A percentile compares a stretch with the other conserved stretches of the same genome.
These are phyloP conservation scores for Pasiphila rectangulata DNA, from an alignment of 2,888 invertebrate genomes.

Conservation along the genomic window DNA sequence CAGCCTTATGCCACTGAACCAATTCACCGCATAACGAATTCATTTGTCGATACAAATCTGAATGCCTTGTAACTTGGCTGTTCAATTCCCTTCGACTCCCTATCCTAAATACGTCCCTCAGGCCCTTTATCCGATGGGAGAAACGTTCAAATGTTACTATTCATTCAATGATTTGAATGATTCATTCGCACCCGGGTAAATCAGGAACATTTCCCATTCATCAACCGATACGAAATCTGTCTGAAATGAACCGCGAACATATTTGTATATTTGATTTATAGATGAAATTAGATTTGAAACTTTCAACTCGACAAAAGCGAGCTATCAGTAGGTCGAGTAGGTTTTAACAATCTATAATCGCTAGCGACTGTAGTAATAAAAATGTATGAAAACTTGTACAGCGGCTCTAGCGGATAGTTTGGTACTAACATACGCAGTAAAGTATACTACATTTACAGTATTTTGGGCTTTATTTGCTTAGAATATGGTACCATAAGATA, in stretches of 20 bases:
- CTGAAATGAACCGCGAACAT: constrained; percentile 1
- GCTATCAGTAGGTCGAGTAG: no score
- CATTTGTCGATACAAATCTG: background rate
- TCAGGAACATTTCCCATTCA: constrained; percentile 42
- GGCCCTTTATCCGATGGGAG: constrained; percentile 7
- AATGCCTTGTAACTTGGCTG: background rate
- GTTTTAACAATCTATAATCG: no score
- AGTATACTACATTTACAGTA: no score
- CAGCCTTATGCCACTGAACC: no score
- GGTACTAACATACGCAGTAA: no score
- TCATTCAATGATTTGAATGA: constrained; percentile 48
- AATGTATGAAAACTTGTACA: no score
- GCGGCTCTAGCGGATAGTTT: no score
- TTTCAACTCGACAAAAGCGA: no score
- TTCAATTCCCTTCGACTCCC: background rate
- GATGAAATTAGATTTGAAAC: background rate
- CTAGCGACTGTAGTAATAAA: no score
- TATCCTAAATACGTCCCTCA: constrained; percentile 10
- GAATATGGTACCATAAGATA: no score
- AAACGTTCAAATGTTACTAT: constrained; percentile 36
- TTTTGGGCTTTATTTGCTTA: no score
- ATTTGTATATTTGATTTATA: background rate
- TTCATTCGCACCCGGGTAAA: constrained; percentile 40
- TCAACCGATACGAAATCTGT: constrained; percentile 29
- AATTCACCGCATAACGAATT: no score